Percentiles rank a stretch among this genome's conserved stretches.
These are phyloP conservation scores for Rhinopomastus cyanomelas DNA, from an alignment of 2,113 vertebrate species.

Conservation along the genomic window DNA sequence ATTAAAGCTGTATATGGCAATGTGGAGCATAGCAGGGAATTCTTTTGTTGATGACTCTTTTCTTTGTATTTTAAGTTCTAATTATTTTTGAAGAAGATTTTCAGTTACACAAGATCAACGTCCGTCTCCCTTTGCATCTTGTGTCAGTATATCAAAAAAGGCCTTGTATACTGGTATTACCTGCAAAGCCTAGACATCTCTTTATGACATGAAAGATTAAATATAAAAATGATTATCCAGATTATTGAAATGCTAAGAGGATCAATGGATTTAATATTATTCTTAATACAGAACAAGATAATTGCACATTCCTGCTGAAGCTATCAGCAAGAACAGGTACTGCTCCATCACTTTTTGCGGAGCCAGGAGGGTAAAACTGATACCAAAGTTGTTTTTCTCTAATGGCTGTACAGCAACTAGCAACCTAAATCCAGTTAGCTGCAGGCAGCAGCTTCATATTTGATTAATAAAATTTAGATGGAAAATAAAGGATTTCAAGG, in stretches of 20 bases:
- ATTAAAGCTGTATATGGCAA: neutral
- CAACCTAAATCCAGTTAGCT: neutral
- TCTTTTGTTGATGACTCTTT: neutral
- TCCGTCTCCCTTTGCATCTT: neutral
- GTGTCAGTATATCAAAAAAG: neutral
- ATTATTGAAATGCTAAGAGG: slow-evolving; percentile 51
- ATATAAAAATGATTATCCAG: slow-evolving; percentile 47
- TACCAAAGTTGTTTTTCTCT: neutral
- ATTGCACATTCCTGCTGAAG: slow-evolving; percentile 43
- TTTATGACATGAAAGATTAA: slow-evolving; percentile 50
- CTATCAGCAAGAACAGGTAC: neutral
- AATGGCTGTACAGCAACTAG: neutral
- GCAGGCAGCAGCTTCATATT: neutral
- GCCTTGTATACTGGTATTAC: neutral
- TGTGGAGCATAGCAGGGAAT: fast-evolving
- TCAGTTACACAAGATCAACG: neutral
- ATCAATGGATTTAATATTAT: slow-evolving; percentile 66
- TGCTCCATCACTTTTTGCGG: neutral
- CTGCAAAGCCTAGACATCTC: neutral
- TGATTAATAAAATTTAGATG: neutral
- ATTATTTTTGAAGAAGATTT: neutral
- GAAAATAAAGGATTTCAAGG: slow-evolving; percentile 39
- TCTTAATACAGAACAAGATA: slow-evolving; percentile 9
- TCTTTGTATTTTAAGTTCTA: neutral
- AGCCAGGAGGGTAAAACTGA: neutral